A percentile compares a stretch with the other conserved stretches of the same genome.
Evolutionary conservation across 2,113 vertebrate species (phyloP).

Genomic region (Calypte anna): DNA sequence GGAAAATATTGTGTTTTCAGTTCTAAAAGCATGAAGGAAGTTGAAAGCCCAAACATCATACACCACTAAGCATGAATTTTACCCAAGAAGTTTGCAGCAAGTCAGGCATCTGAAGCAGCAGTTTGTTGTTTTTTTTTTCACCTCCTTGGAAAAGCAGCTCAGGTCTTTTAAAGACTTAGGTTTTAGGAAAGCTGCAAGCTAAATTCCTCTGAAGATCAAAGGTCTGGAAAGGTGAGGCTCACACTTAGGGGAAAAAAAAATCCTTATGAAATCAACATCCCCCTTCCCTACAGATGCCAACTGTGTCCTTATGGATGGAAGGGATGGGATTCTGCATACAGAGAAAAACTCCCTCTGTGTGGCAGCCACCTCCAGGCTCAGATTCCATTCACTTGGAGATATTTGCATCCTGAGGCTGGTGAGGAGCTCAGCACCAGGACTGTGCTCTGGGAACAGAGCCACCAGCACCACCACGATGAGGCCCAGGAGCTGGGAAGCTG

Average conservation of each 20-base stretch:
- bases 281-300: neutral
- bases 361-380: neutral
- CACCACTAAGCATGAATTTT: neutral
- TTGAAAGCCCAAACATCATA: neutral
- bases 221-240: neutral
- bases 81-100: neutral
- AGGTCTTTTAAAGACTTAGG: neutral
- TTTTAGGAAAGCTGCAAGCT: neutral
- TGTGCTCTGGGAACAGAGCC: rapidly evolving
- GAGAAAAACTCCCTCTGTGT: neutral
- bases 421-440: neutral
- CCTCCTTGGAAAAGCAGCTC: neutral
- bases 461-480: neutral
- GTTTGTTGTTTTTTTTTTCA: neutral
- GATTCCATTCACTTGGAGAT: neutral
- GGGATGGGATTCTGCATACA: neutral
- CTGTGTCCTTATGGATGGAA: rapidly evolving
- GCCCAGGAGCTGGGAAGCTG: neutral
- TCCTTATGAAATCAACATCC: neutral
- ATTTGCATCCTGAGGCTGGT: neutral
- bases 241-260: neutral
- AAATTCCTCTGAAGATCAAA: neutral
- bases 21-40: neutral
- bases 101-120: neutral
- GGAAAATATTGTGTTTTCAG: constrained; percentile 2